phyloP scores from a whole-genome alignment of 92 coral and sea anemone species.

The Epizoanthus scotinus region DNA sequence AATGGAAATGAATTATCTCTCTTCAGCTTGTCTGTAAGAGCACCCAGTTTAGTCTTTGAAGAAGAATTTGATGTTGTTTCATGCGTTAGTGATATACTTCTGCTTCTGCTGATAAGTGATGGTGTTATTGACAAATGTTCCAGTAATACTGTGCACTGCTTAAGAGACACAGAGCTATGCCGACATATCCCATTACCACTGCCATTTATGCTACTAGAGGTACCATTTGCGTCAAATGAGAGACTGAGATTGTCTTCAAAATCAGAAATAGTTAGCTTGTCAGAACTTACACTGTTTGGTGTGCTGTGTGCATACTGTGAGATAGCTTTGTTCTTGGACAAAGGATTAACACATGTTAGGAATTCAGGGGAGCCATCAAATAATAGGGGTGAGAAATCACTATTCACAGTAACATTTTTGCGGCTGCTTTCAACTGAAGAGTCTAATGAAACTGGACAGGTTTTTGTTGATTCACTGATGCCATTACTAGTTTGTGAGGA shows the following conservation, averaged over 20 bases:
- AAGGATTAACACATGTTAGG: not conserved
- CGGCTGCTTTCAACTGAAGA: conserved; percentile 1
- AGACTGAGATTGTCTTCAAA: conserved; percentile 1
- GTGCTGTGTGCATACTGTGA: conserved; percentile 19
- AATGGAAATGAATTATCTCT: conserved; percentile 26
- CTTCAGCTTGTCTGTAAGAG: not conserved
- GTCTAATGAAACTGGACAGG: not conserved
- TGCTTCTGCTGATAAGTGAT: not conserved
- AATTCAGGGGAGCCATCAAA: conserved; percentile 5
- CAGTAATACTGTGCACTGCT: conserved; percentile 20
- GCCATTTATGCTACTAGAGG: not conserved
- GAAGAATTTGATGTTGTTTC: not conserved
- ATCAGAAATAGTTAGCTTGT: not conserved
- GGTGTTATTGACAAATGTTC: conserved; percentile 25
- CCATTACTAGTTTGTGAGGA: not conserved
- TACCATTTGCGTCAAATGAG: not conserved
- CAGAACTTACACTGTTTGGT: conserved; percentile 11
- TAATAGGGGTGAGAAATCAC: conserved; percentile 12
- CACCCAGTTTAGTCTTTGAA: not conserved
- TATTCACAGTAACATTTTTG: not conserved
- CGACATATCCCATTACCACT: not conserved
- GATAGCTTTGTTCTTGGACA: not conserved
- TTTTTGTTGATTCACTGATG: not conserved
- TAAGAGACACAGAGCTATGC: not conserved
- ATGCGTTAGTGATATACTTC: not conserved